Evolutionary conservation across 2,888 invertebrate species (phyloP).

Genomic region (Adineta ricciae): DNA sequence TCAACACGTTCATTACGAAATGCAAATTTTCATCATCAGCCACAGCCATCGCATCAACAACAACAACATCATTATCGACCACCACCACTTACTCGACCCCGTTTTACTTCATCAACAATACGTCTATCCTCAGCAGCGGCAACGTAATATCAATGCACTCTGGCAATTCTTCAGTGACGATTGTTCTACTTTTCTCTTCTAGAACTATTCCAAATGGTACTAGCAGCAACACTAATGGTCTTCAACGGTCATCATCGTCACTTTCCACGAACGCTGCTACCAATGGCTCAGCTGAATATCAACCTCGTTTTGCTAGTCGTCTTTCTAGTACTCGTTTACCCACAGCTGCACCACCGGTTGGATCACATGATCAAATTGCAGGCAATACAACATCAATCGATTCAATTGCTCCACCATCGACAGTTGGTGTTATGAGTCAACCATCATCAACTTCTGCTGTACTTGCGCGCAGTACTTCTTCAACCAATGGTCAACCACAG

Average conservation of each 20-base stretch:
- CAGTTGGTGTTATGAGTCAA: neutral
- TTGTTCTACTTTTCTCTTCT: neutral
- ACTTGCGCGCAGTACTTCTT: neutral
- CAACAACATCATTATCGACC: neutral
- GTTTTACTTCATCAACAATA: neutral
- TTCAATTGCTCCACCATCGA: neutral
- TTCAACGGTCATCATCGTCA: neutral
- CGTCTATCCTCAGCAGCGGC: neutral
- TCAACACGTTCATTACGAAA: neutral
- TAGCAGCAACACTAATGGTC: neutral
- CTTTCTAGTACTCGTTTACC: neutral
- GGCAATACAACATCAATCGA: neutral
- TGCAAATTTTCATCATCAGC: neutral
- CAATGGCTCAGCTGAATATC: neutral
- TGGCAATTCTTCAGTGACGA: neutral
- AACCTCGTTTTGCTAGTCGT: conserved; percentile 7
- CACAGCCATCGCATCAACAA: no score
- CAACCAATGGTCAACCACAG: neutral
- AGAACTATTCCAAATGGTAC: neutral
- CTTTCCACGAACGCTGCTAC: neutral
- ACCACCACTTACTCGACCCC: neutral
- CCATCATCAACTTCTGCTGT: neutral
- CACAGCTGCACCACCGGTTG: neutral
- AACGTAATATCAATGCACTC: neutral
- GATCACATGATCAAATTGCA: neutral